phyloP scores from a whole-genome alignment of 2,888 invertebrate species.

The Odontocolon sp. region DNA sequence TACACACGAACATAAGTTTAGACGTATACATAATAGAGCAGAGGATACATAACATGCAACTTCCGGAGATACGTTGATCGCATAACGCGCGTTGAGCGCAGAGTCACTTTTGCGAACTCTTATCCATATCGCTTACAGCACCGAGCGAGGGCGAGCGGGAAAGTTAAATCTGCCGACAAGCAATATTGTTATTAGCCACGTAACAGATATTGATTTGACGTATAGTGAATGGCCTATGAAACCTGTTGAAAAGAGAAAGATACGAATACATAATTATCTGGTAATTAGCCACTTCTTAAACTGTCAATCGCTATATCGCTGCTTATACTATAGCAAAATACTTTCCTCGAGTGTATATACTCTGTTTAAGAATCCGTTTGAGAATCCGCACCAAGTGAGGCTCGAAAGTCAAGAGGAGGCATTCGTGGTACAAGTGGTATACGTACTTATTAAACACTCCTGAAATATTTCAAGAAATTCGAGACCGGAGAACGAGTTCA shows the following conservation, averaged over 20 bases:
- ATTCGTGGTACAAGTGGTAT: too few relatives aligned
- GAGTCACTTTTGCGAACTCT: constrained; percentile 12
- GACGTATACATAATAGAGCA: not conserved
- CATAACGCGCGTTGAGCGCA: constrained; percentile 19
- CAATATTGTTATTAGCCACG: not conserved
- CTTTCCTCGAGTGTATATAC: not conserved
- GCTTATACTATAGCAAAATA: too few relatives aligned
- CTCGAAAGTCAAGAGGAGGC: too few relatives aligned
- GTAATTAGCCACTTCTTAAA: too few relatives aligned
- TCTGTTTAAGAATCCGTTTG: not conserved
- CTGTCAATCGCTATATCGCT: too few relatives aligned
- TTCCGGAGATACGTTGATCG: constrained; percentile 52
- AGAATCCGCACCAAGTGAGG: too few relatives aligned
- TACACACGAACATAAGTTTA: not conserved
- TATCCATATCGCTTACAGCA: constrained; percentile 51
- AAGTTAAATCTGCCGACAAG: constrained; percentile 8
- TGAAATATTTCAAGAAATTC: constrained; percentile 1
- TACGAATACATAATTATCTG: too few relatives aligned
- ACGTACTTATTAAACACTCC: not conserved
- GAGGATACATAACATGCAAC: constrained; percentile 20
- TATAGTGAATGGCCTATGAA: too few relatives aligned
- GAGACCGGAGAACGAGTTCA: constrained; percentile 26
- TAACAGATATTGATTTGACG: too few relatives aligned
- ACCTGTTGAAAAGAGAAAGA: too few relatives aligned
- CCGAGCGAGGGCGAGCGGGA: not conserved